A percentile compares a stretch with the other conserved stretches of the same genome.
Evolutionary conservation across 2,888 invertebrate genomes (phyloP).

Genomic region (Panopea generosa): DNA sequence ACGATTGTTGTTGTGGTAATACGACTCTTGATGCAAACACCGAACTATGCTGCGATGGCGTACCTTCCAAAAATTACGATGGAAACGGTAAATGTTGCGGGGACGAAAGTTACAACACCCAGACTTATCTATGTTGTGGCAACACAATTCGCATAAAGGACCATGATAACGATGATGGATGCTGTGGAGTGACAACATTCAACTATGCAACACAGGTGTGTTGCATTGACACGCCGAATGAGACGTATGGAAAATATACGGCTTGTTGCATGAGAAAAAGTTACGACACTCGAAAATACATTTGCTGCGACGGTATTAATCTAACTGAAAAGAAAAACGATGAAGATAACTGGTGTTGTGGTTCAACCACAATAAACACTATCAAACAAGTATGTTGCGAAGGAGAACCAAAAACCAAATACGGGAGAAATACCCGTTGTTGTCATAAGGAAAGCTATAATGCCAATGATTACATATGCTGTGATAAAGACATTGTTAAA

Average conservation of each 20-base stretch:
- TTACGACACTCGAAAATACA: constrained; percentile 23
- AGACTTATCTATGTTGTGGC: constrained; percentile 38
- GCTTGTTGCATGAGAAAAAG: constrained; percentile 43
- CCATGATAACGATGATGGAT: constrained; percentile 27
- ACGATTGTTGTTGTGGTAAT: constrained; percentile 53
- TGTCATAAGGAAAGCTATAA: constrained; percentile 46
- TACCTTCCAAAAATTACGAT: constrained; percentile 21
- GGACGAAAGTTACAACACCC: constrained; percentile 37
- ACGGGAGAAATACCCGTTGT: constrained; percentile 31
- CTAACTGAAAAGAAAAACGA: constrained; percentile 37
- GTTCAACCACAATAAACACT: constrained; percentile 44
- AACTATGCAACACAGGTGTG: constrained; percentile 45
- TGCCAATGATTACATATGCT: constrained; percentile 38
- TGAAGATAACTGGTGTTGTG: constrained; percentile 56
- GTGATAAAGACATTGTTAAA: constrained; percentile 30
- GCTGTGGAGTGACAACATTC: constrained; percentile 44
- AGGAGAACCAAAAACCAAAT: constrained; percentile 34
- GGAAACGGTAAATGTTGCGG: constrained; percentile 36
- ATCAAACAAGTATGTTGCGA: constrained; percentile 43
- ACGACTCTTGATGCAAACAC: constrained; percentile 40
- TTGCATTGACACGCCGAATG: constrained; percentile 38
- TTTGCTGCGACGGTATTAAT: constrained; percentile 42
- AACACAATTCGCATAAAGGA: constrained; percentile 38
- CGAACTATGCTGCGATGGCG: constrained; percentile 46
- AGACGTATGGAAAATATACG: constrained; percentile 18